Evolutionary conservation across 2,113 vertebrate species (phyloP).

Genomic region (Narcine bancroftii): DNA sequence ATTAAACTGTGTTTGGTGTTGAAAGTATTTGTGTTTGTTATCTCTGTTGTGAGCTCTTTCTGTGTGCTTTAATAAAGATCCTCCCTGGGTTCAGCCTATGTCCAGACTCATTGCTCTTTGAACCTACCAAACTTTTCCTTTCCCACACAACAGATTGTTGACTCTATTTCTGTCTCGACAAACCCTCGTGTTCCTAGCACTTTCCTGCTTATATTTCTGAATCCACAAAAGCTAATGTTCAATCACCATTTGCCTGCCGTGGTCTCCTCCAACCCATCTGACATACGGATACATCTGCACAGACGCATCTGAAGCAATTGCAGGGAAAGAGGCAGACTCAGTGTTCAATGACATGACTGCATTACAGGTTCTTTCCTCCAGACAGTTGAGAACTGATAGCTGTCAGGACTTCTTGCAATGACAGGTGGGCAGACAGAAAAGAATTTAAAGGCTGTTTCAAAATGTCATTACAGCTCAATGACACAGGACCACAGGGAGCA

Average conservation of each 20-base stretch:
- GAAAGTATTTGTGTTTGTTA: too few relatives aligned
- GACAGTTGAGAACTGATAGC: neutral
- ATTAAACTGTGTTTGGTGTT: too few relatives aligned
- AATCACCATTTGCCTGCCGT: neutral
- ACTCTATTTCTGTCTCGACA: neutral
- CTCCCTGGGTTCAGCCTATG: too few relatives aligned
- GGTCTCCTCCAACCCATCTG: neutral
- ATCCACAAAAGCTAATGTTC: neutral
- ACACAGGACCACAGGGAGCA: neutral
- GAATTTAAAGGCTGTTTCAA: neutral
- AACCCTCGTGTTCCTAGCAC: neutral
- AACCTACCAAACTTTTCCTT: too few relatives aligned
- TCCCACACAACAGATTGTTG: too few relatives aligned
- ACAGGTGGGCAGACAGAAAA: neutral
- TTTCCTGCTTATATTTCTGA: neutral
- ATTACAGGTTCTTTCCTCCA: conserved; percentile 15
- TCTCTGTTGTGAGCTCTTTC: too few relatives aligned
- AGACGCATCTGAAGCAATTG: neutral
- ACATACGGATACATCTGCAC: neutral
- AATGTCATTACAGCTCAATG: neutral
- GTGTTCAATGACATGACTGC: neutral
- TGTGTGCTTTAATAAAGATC: too few relatives aligned
- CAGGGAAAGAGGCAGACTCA: neutral
- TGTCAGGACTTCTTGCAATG: neutral
- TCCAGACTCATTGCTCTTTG: too few relatives aligned